Evolutionary conservation across 1,140 invertebrate genomes (phyloP).

Genomic region (Pogonomyrmex californicus): DNA sequence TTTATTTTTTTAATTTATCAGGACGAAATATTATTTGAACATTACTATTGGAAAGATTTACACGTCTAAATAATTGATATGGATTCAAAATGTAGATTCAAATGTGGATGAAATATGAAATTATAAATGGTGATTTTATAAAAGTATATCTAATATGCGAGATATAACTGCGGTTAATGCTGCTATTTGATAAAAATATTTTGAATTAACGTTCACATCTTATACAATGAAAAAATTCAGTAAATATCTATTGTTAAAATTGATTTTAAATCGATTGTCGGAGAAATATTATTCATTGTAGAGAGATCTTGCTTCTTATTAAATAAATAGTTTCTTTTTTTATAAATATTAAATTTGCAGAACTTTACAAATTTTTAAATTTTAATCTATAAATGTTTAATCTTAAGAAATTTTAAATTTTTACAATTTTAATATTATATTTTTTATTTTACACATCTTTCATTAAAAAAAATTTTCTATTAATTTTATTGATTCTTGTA

Average conservation of each 20-base stretch:
- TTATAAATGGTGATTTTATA: neutral
- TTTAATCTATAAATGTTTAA: neutral
- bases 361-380: neutral
- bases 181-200: slow-evolving; percentile 14
- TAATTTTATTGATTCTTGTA: neutral
- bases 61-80: neutral
- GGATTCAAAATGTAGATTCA: neutral
- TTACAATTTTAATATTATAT: neutral
- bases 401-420: neutral
- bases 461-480: neutral
- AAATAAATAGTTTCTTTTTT: neutral
- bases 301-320: neutral
- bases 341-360: slow-evolving; percentile 2
- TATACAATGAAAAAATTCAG: neutral
- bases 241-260: slow-evolving; percentile 5
- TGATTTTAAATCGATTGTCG: slow-evolving; percentile 42
- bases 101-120: neutral
- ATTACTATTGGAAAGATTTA: slow-evolving; percentile 2
- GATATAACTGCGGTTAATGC: slow-evolving; percentile 26
- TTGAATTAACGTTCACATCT: neutral
- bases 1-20: slow-evolving; percentile 65
- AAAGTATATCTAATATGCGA: neutral
- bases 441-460: neutral
- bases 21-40: neutral
- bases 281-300: slow-evolving; percentile 6